Base-by-base conservation (phyloP, 1,140 invertebrate species). In the Penaeus japonicus region DNA sequence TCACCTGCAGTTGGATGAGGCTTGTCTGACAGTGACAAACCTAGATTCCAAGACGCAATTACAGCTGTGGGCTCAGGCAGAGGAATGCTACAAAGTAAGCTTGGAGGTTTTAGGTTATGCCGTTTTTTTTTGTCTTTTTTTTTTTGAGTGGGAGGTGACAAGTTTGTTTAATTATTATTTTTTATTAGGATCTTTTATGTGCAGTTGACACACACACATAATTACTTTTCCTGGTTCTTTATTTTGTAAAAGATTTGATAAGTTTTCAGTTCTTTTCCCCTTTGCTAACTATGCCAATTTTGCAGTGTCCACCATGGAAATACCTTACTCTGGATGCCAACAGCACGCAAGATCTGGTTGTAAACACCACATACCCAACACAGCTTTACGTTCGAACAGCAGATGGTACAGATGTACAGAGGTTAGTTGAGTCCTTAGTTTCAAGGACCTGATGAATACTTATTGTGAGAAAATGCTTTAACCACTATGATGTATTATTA, bases 61-160 rank as follows among this genome's bases (percentile, higher is more conserved):
- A 20, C 91, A 91, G 90, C 75, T 92, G 0, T 92, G 92, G 79
- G 86, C 89, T 0, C 89, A 91, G 1, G 91, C 91, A 18, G 77
- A 89, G 12, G 89, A 92, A 39, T 92, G 92, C 75, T 86, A 90
- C 73, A 89, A 90, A 89, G 92, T 92, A 89, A 88, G 84, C 59
- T 24, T 83, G 22, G 75, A 32, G 20, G n/a, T 4, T 78, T 2
- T n/a, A n/a, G n/a, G 18, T 73, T 70, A 35, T 32, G n/a, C n/a
- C 2, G 20, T n/a, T 86, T n/a, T 0, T 57, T 30, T 81, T 0
- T 35, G 32, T 80, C 1, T 81, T 47, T n/a, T 85, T 27, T 24
- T 24, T 54, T n/a, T n/a, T n/a, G n/a, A n/a, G n/a, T n/a, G n/a
- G n/a, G n/a, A n/a, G n/a, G n/a, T n/a, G n/a, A n/a, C n/a, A n/a